A percentile compares a stretch with the other conserved stretches of the same genome.
Evolutionary conservation across 1,140 invertebrate genomes (phyloP).

Genomic region (Eriosoma lanigerum): DNA sequence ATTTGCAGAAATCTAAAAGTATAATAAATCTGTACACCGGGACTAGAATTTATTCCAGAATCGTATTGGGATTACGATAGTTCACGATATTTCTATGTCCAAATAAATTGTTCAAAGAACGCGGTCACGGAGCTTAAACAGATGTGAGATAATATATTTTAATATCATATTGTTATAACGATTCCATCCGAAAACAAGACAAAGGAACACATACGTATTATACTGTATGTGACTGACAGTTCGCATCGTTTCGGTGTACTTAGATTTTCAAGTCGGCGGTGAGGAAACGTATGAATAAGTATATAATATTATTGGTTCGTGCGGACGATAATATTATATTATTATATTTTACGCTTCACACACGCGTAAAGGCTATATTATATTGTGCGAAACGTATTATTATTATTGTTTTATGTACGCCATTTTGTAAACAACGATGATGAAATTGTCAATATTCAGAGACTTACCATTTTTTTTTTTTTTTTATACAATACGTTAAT

Average conservation of each 20-base stretch:
- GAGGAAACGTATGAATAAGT: neutral
- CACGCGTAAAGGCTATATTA: neutral
- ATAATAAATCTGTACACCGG: too few species aligned
- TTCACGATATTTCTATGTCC: too few species aligned
- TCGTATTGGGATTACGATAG: too few species aligned
- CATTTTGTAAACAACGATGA: neutral
- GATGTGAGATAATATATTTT: neutral
- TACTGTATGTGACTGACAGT: conserved; percentile 17
- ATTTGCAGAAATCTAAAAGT: too few species aligned
- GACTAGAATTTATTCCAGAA: too few species aligned
- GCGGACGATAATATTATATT: neutral
- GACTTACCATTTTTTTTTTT: too few species aligned
- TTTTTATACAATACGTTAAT: too few species aligned
- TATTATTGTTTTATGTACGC: neutral
- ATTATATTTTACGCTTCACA: neutral
- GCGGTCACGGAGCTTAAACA: neutral
- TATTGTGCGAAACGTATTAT: neutral
- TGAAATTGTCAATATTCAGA: neutral
- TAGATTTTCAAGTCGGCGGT: neutral
- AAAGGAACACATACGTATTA: neutral
- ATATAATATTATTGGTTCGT: neutral
- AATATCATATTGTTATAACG: neutral
- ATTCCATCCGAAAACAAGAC: conserved; percentile 1
- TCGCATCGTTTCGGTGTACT: neutral
- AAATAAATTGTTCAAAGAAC: neutral